These are phyloP conservation scores for Microcebus ravelobensis DNA, from an alignment of 2,113 vertebrate species.

Conservation along the genomic window DNA sequence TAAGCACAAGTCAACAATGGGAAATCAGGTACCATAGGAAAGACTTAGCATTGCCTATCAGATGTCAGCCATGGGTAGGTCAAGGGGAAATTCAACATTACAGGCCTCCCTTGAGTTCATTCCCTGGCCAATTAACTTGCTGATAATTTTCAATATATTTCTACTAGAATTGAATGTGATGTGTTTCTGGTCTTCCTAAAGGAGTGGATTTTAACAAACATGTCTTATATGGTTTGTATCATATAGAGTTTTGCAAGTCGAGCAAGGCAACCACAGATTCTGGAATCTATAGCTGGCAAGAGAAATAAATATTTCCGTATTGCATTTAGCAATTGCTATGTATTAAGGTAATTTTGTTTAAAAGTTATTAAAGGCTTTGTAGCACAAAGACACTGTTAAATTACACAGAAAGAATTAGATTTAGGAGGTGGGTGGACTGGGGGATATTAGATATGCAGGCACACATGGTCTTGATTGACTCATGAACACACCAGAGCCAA, in stretches of 20 bases:
- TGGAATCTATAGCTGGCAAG: constrained; percentile 55
- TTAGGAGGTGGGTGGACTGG: constrained; percentile 36
- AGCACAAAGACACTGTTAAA: constrained; percentile 68
- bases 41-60: constrained; percentile 7
- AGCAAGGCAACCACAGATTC: constrained; percentile 45
- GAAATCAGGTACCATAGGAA: constrained; percentile 46
- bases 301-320: constrained; percentile 74
- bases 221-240: constrained; percentile 36
- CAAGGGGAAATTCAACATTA: constrained; percentile 28
- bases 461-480: constrained; percentile 72
- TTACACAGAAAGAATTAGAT: constrained; percentile 74
- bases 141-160: constrained; percentile 52
- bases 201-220: constrained; percentile 70
- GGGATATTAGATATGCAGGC: constrained; percentile 64
- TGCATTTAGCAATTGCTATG: constrained; percentile 77
- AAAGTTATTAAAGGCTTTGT: constrained; percentile 76
- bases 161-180: constrained; percentile 40
- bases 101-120: constrained; percentile 2
- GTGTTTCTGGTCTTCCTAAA: constrained; percentile 40
- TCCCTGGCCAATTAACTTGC: constrained; percentile 54
- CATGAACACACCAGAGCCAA: constrained; percentile 57
- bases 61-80: constrained; percentile 6
- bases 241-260: constrained; percentile 33
- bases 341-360: constrained; percentile 71
- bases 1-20: constrained; percentile 37